A percentile compares a stretch with the other conserved stretches of the same genome.
Evolutionary conservation across 1,140 invertebrate genomes (phyloP).

Genomic region (Nasonia giraulti): DNA sequence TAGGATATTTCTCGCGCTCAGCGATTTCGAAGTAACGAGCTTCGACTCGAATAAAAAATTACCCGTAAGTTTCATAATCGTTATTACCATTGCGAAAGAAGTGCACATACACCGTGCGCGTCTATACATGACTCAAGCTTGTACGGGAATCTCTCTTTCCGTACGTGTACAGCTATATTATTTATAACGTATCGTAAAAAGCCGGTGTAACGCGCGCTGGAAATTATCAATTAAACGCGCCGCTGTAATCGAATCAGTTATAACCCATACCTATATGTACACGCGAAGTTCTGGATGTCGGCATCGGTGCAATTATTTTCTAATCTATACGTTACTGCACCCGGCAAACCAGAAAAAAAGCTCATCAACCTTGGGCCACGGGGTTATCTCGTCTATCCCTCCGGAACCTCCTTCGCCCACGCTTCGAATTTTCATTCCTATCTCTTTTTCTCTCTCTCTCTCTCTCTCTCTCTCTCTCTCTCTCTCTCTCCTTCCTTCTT

Average conservation of each 20-base stretch:
- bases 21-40: not conserved
- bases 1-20: conserved; percentile 1
- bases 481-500: not conserved
- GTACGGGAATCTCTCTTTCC: not conserved
- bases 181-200: not conserved
- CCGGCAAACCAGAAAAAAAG: not conserved
- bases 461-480: too few relatives aligned
- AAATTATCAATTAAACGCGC: not conserved
- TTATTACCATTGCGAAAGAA: conserved; percentile 17
- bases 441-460: not conserved
- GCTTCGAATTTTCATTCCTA: not conserved
- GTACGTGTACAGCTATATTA: not conserved
- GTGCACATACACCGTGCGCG: not conserved
- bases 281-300: not conserved
- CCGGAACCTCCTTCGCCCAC: not conserved
- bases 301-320: not conserved
- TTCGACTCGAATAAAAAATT: not conserved
- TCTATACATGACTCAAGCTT: not conserved
- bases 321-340: not conserved
- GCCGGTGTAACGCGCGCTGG: not conserved
- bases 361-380: not conserved
- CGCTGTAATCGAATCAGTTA: not conserved
- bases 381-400: not conserved
- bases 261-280: too few relatives aligned
- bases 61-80: not conserved